phyloP scores from a whole-genome alignment of 1,140 invertebrate genomes.

The Sipha flava region DNA sequence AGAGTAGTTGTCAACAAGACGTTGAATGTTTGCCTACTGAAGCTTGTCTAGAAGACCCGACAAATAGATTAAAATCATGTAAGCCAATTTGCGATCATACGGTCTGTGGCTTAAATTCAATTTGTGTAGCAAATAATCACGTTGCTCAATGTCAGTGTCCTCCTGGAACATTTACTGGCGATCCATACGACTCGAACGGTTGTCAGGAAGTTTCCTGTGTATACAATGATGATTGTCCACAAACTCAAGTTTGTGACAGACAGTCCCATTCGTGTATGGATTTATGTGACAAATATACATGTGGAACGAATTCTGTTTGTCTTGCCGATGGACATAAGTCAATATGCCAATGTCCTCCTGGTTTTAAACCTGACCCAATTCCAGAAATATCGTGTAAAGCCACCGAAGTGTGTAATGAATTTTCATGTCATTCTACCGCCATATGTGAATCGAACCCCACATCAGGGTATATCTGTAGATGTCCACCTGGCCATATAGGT shows the following conservation, averaged over 20 bases:
- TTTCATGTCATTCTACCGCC: constrained; percentile 68
- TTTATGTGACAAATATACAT: constrained; percentile 73
- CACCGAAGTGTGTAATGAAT: constrained; percentile 49
- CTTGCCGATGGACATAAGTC: constrained; percentile 69
- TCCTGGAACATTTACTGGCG: constrained; percentile 58
- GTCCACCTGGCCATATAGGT: constrained; percentile 68
- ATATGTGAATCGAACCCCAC: constrained; percentile 62
- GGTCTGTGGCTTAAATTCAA: constrained; percentile 74
- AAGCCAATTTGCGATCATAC: constrained; percentile 54
- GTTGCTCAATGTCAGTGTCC: constrained; percentile 70
- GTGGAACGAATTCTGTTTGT: constrained; percentile 73
- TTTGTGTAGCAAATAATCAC: constrained; percentile 67
- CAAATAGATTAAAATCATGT: constrained; percentile 80
- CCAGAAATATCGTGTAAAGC: constrained; percentile 41
- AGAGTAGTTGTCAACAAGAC: constrained; percentile 45
- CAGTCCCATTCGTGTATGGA: constrained; percentile 64
- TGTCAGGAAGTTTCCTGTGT: constrained; percentile 49
- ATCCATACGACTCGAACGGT: constrained; percentile 51
- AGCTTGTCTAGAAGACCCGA: constrained; percentile 46
- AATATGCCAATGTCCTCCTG: constrained; percentile 67
- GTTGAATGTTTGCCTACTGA: constrained; percentile 62
- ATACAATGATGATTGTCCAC: constrained; percentile 63
- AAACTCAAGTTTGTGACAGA: constrained; percentile 61
- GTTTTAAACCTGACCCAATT: constrained; percentile 67
- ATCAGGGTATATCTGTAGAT: constrained; percentile 67